Conservation (phyloP, 30 jellyfish, hydroid and myxozoan species). For the Aurelia aurita region DNA sequence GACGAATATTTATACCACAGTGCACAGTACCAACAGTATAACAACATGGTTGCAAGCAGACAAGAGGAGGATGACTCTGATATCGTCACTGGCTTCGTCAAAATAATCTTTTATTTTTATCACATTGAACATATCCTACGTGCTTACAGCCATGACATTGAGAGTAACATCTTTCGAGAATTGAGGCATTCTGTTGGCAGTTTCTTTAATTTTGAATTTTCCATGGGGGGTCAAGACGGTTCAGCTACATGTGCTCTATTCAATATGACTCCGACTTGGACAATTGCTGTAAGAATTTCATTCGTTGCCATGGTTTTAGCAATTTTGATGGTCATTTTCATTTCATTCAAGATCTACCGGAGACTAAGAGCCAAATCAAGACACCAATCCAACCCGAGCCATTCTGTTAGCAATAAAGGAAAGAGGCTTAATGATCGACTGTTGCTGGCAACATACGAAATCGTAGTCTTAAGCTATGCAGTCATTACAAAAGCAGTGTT, state of each 20-base stretch:
- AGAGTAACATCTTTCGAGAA: not conserved
- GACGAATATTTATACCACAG: too few relatives aligned
- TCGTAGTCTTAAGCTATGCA: constrained; percentile 37
- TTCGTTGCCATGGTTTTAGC: not conserved
- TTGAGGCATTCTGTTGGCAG: constrained; percentile 5
- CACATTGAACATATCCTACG: constrained; percentile 39
- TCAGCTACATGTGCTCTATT: constrained; percentile 1
- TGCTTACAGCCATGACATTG: not conserved
- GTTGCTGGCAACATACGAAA: constrained; percentile 12
- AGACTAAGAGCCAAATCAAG: not conserved
- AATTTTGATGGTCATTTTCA: not conserved
- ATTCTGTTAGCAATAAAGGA: too few relatives aligned
- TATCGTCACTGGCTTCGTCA: constrained; percentile 17
- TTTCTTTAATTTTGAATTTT: constrained; percentile 20
- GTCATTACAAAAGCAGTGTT: constrained; percentile 6
- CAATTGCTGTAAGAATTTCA: not conserved
- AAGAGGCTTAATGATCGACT: not conserved
- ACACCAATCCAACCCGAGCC: too few relatives aligned
- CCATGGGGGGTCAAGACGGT: not conserved
- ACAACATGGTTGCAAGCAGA: too few relatives aligned
- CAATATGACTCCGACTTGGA: constrained; percentile 5
- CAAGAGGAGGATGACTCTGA: not conserved
- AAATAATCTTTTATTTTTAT: constrained; percentile 43
- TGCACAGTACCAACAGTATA: too few relatives aligned
- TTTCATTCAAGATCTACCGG: not conserved